Conservation (phyloP, 1,140 invertebrate species). For the Myzus persicae region DNA sequence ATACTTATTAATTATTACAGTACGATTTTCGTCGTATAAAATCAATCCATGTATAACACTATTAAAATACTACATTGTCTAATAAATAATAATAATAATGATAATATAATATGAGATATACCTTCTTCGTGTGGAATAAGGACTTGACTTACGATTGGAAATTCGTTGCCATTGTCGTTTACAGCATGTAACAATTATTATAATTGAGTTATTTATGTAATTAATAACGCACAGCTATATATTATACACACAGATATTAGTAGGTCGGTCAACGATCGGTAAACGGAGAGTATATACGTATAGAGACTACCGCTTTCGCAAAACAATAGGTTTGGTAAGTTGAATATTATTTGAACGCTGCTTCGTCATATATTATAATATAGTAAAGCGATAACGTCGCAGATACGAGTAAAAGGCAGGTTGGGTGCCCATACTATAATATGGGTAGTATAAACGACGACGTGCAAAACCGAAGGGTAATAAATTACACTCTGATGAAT, state of each 20-base stretch:
- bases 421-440: neutral
- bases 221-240: neutral
- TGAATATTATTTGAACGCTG: neutral
- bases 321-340: neutral
- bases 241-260: neutral
- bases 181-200: neutral
- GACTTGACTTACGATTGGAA: neutral
- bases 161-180: neutral
- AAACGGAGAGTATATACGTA: neutral
- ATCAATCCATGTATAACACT: no score
- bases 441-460: neutral
- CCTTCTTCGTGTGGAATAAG: neutral
- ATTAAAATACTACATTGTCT: neutral
- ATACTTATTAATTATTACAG: neutral
- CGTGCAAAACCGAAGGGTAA: neutral
- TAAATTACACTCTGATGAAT: constrained; percentile 1
- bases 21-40: neutral
- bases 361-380: neutral
- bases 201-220: neutral
- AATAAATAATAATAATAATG: no score
- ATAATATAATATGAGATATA: neutral
- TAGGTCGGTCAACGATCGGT: neutral
- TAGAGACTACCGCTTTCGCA: neutral
- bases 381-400: neutral
- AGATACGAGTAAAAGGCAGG: neutral